Evolutionary conservation across 1,140 invertebrate genomes (phyloP), one percentile per base, ranked within the genome.

Genomic region (Capitella teleta): DNA sequence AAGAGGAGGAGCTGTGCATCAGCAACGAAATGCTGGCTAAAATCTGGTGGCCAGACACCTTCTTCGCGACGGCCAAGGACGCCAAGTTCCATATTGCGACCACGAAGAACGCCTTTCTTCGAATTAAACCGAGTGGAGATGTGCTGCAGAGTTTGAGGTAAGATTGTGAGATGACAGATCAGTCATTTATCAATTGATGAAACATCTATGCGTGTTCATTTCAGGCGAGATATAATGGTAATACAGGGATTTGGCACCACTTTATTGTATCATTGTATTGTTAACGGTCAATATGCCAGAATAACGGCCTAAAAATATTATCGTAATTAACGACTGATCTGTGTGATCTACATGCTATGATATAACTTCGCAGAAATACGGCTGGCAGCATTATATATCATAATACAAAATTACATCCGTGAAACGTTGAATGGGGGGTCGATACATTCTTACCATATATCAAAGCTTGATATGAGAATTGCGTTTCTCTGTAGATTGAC

Each of bases 61-160:
- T 63, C 34, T 55, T 63, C 44, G 91, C 76, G 19, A 97, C 96
- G 74, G 92, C 96, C 77, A 96, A 96, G 78, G 89, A 91, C 76
- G 93, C 90, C 55, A 93, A 93, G 78, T 95, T 96, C 78, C 93
- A 97, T 77, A 86, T 88, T 72, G 90, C 91, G 55, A 96, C 92
- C 68, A 94, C 91, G 60, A 90, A 74, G 37, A 78, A 78, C 56
- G 76, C 74, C 38, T 78, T 78, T 53, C 55, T 79, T 5, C 59
- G 77, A 16, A 78, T 79, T 38, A 64, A 66, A 41, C 59, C 64
- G 16, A 58, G 66, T 49, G 77, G 77, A 10, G 61, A 72, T 47
- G 70, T 77, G 21, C 60, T 67, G 23, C 57, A 76, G 48, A 75
- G 72, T 44, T 25, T 55, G 6, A 53, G 54, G 54, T 54, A 3